Evolutionary conservation across 2,888 invertebrate genomes (phyloP), one percentile per base, ranked within the genome.

Genomic region (Schrankia costaestrigalis): DNA sequence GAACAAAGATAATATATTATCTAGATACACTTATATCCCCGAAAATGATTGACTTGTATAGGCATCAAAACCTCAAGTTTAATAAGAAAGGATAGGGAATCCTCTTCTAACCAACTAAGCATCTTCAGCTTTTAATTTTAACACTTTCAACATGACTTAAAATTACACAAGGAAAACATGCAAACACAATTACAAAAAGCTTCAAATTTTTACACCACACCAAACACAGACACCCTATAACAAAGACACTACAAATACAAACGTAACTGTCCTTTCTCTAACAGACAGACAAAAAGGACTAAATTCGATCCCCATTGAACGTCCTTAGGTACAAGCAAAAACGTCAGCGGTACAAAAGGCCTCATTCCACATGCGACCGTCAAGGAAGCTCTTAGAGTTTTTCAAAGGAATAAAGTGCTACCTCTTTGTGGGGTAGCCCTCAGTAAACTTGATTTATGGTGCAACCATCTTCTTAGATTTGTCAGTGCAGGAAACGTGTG

Each of bases 381-480:
- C 50, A 50, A 27, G 58, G 70, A 71, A 70, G 71, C 74, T 72
- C 68, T 72, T 62, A 71, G 62, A 68, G 65, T 75, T 76, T 75
- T 74, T 72, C 75, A 74, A 71, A 70, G 63, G 66, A 73, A 63
- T 62, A 63, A 56, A 67, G 68, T 63, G 63, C 68, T 59, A 47
- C 52, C 55, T 60, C 60, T 56, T 61, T 63, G 63, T 54, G 55
- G 49, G 53, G 43, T 41, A 50, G 60, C 60, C 58, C 61, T 59
- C 56, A 56, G 71, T 63, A 68, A 72, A 74, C 71, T 72, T 75
- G 75, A 76, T 76, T 76, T 74, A 76, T 76, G 63, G 58, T 67
- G 66, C 57, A 63, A 64, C 59, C 66, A 68, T 71, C 74, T 69
- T 45, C 60, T 58, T 44, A 64, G 60, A 70, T 71, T 70, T 67